Base-by-base conservation (phyloP, 2,888 invertebrate species). In the Cordilura impudica region DNA sequence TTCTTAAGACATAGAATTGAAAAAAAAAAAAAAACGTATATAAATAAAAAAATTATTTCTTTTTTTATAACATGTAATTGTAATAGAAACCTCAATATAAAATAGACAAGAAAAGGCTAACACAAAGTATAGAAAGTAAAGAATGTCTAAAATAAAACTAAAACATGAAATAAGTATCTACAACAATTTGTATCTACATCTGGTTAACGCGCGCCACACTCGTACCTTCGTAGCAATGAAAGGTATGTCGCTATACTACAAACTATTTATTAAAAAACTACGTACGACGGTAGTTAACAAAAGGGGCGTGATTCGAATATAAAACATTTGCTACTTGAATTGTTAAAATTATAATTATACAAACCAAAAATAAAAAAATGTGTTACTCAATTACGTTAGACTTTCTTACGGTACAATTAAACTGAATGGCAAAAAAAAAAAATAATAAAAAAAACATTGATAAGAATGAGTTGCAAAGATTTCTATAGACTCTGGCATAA, bases 291-390 rank as follows among this genome's bases (percentile, higher is more conserved):
- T 35, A 35, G 35, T 35, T 35, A 35, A 35, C 35, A 23, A 45
- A 65, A 69, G 45, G 63, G 78, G 67, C 69, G 73, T 69, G 78
- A 63, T 69, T 69, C 67, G 69, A 78, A 69, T 78, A 58, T 29
- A 69, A 23, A 51, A 60, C n/a, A 35, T 51, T 35, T 19, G n/a
- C 47, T 29, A 47, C 29, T 35, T 35, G 12, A 10, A 12, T 35
- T n/a, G n/a, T n/a, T 35, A 12, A 35, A 10, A 35, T 12, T 3
- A 35, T 35, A 35, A 35, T 12, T n/a, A n/a, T n/a, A n/a, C n/a
- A n/a, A n/a, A n/a, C n/a, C n/a, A n/a, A n/a, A n/a, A 12, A 35
- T 1, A 35, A 35, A 35, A 35, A 35, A 35, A 35, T 35, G 35
- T 35, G 6, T 35, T 35, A 35, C 35, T 35, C 12, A 10, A 35